Percentiles rank a stretch among this genome's conserved stretches.
These are phyloP conservation scores for Rhadinocentrus ornatus DNA, from an alignment of 2,797 vertebrate species.

Conservation along the genomic window DNA sequence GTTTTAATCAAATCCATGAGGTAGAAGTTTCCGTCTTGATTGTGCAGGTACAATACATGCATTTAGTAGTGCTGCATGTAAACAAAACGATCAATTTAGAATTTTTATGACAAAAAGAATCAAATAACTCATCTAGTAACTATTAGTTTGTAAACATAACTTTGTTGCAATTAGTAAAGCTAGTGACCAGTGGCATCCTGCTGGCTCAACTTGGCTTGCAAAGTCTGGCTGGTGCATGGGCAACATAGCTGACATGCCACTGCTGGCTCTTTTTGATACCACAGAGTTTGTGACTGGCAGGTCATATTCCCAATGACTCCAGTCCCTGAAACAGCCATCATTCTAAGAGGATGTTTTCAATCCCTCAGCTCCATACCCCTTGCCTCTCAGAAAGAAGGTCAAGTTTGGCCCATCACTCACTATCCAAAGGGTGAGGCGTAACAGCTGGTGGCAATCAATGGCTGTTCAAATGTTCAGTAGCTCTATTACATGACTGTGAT, in stretches of 20 bases:
- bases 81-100: not conserved
- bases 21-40: not conserved
- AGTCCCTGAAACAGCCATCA: conserved; percentile 81
- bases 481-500: conserved; percentile 33
- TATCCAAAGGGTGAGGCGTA: conserved; percentile 77
- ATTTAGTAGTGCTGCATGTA: not conserved
- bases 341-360: conserved; percentile 85
- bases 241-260: conserved; percentile 81
- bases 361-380: conserved; percentile 60
- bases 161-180: conserved; percentile 29
- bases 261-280: conserved; percentile 77
- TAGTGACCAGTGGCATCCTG: conserved; percentile 43
- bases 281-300: conserved; percentile 76
- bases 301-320: conserved; percentile 81
- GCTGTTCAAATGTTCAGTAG: conserved; percentile 67
- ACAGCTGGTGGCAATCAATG: conserved; percentile 79
- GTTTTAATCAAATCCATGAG: not conserved
- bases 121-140: not conserved
- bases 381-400: conserved; percentile 80
- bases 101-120: not conserved
- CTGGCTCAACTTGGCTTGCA: conserved; percentile 73
- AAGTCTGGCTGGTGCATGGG: conserved; percentile 79
- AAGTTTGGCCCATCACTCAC: conserved; percentile 87
- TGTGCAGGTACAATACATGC: not conserved
- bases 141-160: conserved; percentile 17